Conservation (phyloP, 2,797 vertebrate species). For the Decapterus maruadsi region DNA sequence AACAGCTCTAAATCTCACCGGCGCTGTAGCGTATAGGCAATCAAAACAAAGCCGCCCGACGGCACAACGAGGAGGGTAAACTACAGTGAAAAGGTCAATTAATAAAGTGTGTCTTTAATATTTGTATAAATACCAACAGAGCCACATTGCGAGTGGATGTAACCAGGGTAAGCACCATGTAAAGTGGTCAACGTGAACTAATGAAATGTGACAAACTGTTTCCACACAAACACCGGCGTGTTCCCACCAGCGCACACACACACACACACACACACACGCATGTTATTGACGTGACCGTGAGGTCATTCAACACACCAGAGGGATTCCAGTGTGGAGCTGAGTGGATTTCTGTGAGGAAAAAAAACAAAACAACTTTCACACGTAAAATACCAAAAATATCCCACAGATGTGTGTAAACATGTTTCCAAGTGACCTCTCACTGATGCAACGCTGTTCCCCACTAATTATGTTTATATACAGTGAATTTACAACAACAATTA, state of each 20-base stretch:
- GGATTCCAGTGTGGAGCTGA: slow-evolving; percentile 34
- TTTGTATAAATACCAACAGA: slow-evolving; percentile 65
- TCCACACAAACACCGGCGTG: slow-evolving; percentile 81
- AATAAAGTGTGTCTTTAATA: slow-evolving; percentile 66
- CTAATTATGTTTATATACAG: not conserved
- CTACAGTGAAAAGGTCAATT: slow-evolving; percentile 68
- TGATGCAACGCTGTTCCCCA: not conserved
- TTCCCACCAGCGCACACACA: slow-evolving; percentile 64
- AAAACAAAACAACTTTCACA: slow-evolving; percentile 31
- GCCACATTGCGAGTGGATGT: slow-evolving; percentile 58
- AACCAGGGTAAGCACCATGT: slow-evolving; percentile 56
- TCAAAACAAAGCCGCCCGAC: slow-evolving; percentile 83
- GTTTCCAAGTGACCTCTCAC: slow-evolving; percentile 3
- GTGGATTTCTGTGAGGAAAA: slow-evolving; percentile 21
- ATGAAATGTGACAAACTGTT: slow-evolving; percentile 85
- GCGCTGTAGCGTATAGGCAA: slow-evolving; percentile 76
- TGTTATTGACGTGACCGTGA: slow-evolving; percentile 69
- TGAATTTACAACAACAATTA: not conserved
- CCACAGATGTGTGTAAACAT: not conserved
- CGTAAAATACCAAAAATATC: slow-evolving; percentile 36
- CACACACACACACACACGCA: slow-evolving; percentile 55
- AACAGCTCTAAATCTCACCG: slow-evolving; percentile 85
- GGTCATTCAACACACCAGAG: slow-evolving; percentile 60
- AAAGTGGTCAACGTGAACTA: slow-evolving; percentile 71
- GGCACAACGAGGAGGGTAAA: slow-evolving; percentile 34